phyloP scores from a whole-genome alignment of 1,140 invertebrate genomes.

The Ceratosolen solmsi region DNA sequence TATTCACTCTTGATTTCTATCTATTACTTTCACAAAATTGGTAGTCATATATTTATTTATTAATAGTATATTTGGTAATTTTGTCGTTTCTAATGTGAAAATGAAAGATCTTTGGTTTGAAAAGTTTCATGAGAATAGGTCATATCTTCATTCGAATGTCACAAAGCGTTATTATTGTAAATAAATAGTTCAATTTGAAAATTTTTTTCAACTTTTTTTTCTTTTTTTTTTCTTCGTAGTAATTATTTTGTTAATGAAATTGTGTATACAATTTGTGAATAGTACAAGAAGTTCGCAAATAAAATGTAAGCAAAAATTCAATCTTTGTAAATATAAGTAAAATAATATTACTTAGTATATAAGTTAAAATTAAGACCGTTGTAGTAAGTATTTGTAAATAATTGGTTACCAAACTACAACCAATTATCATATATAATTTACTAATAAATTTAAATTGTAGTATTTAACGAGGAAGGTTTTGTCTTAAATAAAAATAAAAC shows the following conservation, averaged over 20 bases:
- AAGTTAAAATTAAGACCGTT: slow-evolving; percentile 33
- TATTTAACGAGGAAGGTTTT: slow-evolving; percentile 48
- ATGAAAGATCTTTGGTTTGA: slow-evolving; percentile 10
- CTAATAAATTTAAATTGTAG: slow-evolving; percentile 28
- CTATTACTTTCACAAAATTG: slow-evolving; percentile 17
- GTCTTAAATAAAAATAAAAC: slow-evolving; percentile 50
- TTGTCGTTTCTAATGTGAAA: slow-evolving; percentile 25
- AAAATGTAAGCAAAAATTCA: slow-evolving; percentile 20
- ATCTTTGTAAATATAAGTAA: slow-evolving; percentile 50
- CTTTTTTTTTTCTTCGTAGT: slow-evolving; percentile 14
- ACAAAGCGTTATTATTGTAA: slow-evolving; percentile 39
- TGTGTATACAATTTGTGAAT: slow-evolving; percentile 46
- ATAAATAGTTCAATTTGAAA: slow-evolving; percentile 48
- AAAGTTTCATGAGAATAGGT: slow-evolving; percentile 25
- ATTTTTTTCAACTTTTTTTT: slow-evolving; percentile 6
- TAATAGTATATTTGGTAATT: slow-evolving; percentile 11
- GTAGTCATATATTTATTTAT: slow-evolving; percentile 17
- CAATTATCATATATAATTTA: slow-evolving; percentile 44
- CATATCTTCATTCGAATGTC: slow-evolving; percentile 28
- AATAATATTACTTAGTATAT: slow-evolving; percentile 35
- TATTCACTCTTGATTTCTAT: slow-evolving; percentile 15
- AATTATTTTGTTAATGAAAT: slow-evolving; percentile 30
- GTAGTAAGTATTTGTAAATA: slow-evolving; percentile 41
- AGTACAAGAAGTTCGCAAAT: slow-evolving; percentile 38
- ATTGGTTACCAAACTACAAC: slow-evolving; percentile 45